These are phyloP conservation scores for Sebastes nivosus DNA, from an alignment of 2,797 vertebrate species.

Conservation along the genomic window DNA sequence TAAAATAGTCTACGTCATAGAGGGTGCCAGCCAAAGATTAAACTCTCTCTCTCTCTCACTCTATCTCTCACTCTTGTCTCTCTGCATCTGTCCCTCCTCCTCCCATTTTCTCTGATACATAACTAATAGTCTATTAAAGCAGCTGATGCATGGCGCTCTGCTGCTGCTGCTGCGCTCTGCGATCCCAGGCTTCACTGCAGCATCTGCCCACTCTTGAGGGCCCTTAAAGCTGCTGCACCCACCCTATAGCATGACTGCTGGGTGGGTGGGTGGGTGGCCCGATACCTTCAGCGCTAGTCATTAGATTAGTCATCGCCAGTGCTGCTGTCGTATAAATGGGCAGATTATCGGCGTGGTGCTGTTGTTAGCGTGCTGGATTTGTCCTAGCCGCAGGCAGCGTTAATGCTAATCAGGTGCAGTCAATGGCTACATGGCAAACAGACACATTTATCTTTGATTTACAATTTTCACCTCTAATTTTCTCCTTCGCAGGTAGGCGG, in stretches of 20 bases:
- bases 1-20: background rate
- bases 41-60: background rate
- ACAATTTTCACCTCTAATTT: constrained; percentile 27
- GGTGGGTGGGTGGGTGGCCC: constrained; percentile 26
- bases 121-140: constrained; percentile 30
- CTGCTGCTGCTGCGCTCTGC: constrained; percentile 1
- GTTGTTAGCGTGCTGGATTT: constrained; percentile 25
- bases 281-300: constrained; percentile 11
- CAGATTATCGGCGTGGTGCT: constrained; percentile 26
- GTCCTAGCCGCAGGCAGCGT: constrained; percentile 19
- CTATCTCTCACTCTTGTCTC: background rate
- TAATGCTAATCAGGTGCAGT: constrained; percentile 48
- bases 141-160: constrained; percentile 24
- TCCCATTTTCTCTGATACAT: constrained; percentile 21
- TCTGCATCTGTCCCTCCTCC: constrained; percentile 8
- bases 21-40: background rate
- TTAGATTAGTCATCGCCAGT: constrained; percentile 25
- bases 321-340: constrained; percentile 23
- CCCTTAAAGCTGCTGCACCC: constrained; percentile 30
- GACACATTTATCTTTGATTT: constrained; percentile 37
- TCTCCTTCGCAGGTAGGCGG: background rate
- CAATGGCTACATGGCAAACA: constrained; percentile 8
- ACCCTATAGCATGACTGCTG: background rate
- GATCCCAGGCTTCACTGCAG: constrained; percentile 33
- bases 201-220: constrained; percentile 36